Evolutionary conservation across 2,113 vertebrate species (phyloP).

Genomic region (Tretioscincus oriximinensis): DNA sequence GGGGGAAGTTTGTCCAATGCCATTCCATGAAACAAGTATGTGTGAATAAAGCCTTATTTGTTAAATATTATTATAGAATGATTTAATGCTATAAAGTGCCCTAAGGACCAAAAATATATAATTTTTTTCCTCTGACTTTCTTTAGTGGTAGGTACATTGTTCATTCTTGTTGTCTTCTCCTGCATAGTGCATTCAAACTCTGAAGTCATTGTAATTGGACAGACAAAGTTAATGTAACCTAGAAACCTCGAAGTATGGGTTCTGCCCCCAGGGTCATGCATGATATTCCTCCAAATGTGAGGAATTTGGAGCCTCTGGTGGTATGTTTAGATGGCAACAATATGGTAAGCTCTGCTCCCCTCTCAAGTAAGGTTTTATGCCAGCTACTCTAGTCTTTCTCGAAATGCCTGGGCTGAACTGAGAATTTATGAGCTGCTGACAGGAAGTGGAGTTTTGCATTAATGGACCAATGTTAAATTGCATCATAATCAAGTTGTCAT

Average conservation of each 20-base stretch:
- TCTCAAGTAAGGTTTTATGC: neutral
- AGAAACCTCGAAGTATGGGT: rapidly evolving
- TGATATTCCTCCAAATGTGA: neutral
- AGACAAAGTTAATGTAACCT: neutral
- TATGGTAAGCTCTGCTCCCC: neutral
- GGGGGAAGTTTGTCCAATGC: too few relatives aligned
- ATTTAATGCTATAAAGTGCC: too few relatives aligned
- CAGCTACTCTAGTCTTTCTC: neutral
- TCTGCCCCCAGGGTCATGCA: neutral
- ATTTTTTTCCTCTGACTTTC: too few relatives aligned
- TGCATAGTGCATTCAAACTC: neutral
- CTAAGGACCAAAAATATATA: too few relatives aligned
- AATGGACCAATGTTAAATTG: slow-evolving; percentile 7
- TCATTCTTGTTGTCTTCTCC: neutral
- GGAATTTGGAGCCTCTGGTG: neutral
- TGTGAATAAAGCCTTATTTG: too few relatives aligned
- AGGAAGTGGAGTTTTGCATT: slow-evolving; percentile 18
- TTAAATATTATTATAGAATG: too few relatives aligned
- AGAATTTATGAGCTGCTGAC: slow-evolving; percentile 2
- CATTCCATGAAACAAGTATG: too few relatives aligned
- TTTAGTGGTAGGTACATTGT: neutral
- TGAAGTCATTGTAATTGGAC: neutral
- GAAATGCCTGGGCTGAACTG: neutral
- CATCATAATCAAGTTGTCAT: slow-evolving; percentile 12
- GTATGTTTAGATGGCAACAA: neutral